phyloP scores from a whole-genome alignment of 1,140 invertebrate genomes.

The Caenorhabditis remanei region DNA sequence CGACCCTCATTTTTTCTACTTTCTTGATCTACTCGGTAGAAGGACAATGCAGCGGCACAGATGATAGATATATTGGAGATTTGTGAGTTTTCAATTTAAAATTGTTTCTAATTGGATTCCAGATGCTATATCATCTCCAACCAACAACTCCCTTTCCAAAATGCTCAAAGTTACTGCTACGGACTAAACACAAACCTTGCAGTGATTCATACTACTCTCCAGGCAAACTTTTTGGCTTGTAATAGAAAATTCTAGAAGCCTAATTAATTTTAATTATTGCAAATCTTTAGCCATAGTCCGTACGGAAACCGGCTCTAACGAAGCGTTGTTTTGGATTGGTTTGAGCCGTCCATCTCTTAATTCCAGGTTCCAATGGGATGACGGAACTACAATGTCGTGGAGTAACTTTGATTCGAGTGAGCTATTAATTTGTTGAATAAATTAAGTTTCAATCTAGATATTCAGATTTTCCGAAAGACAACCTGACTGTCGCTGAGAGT shows the following conservation, averaged over 20 bases:
- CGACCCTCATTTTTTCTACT: no score
- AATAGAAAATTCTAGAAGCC: neutral
- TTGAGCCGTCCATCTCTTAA: neutral
- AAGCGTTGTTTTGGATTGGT: neutral
- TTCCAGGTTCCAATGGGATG: neutral
- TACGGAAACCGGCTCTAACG: neutral
- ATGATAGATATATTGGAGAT: no score
- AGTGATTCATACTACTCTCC: neutral
- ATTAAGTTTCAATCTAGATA: neutral
- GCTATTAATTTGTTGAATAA: neutral
- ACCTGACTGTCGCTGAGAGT: neutral
- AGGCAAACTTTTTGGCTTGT: neutral
- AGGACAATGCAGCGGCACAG: no score
- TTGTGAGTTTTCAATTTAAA: no score
- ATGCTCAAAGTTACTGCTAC: no score
- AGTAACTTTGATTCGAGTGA: neutral
- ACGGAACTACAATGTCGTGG: neutral
- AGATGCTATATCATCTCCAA: no score
- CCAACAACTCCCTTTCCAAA: no score
- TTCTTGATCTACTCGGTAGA: no score
- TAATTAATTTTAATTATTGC: neutral
- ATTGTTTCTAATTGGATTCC: no score
- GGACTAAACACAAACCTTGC: no score
- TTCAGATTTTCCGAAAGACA: neutral
- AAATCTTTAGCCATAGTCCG: neutral